These are phyloP conservation scores for Tanypteryx hageni DNA, from an alignment of 2,888 invertebrate genomes.

Conservation along the genomic window DNA sequence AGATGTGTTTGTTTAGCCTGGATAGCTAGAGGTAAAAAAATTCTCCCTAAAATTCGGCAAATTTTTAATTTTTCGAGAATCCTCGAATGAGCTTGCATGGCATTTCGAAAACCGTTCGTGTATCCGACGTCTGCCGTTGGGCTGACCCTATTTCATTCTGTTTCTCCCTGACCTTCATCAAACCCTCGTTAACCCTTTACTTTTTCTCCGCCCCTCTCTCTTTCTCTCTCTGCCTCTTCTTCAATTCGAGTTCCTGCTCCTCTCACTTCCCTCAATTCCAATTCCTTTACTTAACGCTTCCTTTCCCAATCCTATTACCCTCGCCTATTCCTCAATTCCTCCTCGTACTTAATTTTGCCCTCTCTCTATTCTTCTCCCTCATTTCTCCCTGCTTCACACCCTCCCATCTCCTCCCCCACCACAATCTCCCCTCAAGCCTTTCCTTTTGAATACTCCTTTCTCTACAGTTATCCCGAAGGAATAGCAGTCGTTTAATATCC, in stretches of 20 bases:
- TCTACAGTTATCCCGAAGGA: neutral
- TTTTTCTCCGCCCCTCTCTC: too few relatives aligned
- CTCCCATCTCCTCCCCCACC: neutral
- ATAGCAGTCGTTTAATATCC: neutral
- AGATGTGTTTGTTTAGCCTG: too few relatives aligned
- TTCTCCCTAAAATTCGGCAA: neutral
- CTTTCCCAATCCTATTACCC: neutral
- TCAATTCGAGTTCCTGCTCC: too few relatives aligned
- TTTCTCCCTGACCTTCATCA: too few relatives aligned
- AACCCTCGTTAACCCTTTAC: too few relatives aligned
- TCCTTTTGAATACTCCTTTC: neutral
- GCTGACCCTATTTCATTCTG: too few relatives aligned
- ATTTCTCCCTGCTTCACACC: too few relatives aligned
- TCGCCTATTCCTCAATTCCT: neutral
- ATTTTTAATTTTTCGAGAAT: neutral
- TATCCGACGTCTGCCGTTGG: too few relatives aligned
- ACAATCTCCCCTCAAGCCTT: neutral
- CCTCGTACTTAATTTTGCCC: too few relatives aligned
- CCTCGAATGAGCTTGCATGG: neutral
- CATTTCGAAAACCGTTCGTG: neutral
- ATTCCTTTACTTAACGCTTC: neutral
- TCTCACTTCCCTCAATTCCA: neutral
- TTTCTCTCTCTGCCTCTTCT: too few relatives aligned
- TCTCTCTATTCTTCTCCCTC: neutral
- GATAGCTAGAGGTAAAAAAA: neutral